Evolutionary conservation across 2,113 vertebrate genomes (phyloP), one percentile per base, ranked within the genome.

Genomic region (Hypocryptadius cinnamomeus): DNA sequence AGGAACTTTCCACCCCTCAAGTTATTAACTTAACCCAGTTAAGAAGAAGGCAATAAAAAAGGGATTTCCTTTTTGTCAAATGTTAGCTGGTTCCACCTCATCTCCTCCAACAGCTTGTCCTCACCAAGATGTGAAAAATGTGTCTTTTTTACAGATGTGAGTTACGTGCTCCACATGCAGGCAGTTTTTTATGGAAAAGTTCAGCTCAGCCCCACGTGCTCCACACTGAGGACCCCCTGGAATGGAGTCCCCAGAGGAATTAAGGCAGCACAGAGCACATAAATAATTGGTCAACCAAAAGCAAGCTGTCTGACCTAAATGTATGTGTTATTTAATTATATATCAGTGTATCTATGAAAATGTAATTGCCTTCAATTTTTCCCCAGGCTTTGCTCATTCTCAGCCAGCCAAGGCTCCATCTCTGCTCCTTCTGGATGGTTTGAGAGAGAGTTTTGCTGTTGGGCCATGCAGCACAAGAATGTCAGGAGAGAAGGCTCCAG

Each of bases 11-110:
- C n/a, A 39, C 11, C 79, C 47, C 44, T 80, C n/a, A 25, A 87
- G 78, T 79, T 82, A 85, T 69, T 85, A 79, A 93, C 79, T 88
- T 61, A 60, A 64, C 72, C 50, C 69, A 50, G 28, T 69, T 74
- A 72, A 85, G 71, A 42, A 72, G 63, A 8, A 1, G 15, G 85
- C 72, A 95, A 88, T 90, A 87, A 68, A 92, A 94, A 69, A 15
- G 44, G 60, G 70, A 93, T 92, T 94, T 94, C 79, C 60, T 88
- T 77, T 88, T 59, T 78, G 72, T 93, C 91, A 88, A 37, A 86
- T 9, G 6, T 45, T 83, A 56, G 61, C 79, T 39, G 61, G 69
- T 91, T 73, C 90, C 76, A 90, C 80, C 27, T 92, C 84, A 81
- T 85, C 79, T 84, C 56, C 72, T 88, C 35, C 61, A 92, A 39